phyloP scores from a whole-genome alignment of 2,888 invertebrate genomes.

The Cancer borealis region DNA sequence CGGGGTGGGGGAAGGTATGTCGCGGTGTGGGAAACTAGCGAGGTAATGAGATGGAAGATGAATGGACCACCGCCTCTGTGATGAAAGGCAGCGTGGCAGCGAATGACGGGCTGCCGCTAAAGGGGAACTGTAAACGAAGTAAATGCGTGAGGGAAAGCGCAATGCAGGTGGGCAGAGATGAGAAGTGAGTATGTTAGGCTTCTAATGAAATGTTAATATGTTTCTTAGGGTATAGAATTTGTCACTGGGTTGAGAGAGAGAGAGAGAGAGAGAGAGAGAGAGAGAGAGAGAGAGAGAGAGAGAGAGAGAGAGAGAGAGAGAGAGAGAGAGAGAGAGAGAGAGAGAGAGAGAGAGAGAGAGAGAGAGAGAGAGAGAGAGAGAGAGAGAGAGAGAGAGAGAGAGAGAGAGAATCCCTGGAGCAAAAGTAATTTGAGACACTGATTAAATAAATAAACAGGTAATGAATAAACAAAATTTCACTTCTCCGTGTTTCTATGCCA shows the following conservation, averaged over 20 bases:
- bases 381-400: background rate
- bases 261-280: too few species aligned
- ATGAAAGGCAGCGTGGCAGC: conserved; percentile 35
- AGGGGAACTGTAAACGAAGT: conserved; percentile 18
- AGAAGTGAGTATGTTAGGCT: background rate
- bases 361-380: conserved; percentile 1
- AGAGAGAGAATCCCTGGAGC: background rate
- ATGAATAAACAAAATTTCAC: background rate
- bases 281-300: too few species aligned
- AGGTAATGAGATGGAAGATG: conserved; percentile 54
- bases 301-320: too few species aligned
- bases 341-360: conserved; percentile 1
- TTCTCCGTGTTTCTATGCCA: background rate
- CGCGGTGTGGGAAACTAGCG: background rate
- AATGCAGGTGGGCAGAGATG: conserved; percentile 22
- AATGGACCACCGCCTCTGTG: conserved; percentile 45
- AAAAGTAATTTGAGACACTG: background rate
- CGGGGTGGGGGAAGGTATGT: background rate
- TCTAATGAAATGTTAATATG: conserved; percentile 6
- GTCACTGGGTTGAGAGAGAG: background rate
- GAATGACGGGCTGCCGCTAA: conserved; percentile 17
- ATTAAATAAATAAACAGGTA: background rate
- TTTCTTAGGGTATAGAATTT: background rate
- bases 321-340: background rate
- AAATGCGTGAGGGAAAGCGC: conserved; percentile 1